phyloP scores from a whole-genome alignment of 1,140 invertebrate genomes.

The Aethina tumida region DNA sequence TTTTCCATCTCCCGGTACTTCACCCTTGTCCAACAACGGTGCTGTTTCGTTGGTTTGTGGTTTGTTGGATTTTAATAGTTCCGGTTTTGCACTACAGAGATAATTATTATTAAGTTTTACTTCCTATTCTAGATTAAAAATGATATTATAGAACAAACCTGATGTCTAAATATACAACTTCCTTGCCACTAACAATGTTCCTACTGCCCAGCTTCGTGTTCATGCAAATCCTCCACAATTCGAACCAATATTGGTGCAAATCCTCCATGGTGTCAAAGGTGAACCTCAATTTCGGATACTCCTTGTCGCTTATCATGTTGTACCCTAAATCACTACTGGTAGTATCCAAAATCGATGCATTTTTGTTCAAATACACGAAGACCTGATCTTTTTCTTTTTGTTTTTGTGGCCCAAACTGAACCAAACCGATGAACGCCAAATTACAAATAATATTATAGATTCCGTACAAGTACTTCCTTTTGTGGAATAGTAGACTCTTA shows the following conservation, averaged over 20 bases:
- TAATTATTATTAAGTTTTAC: too few relatives aligned
- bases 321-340: slow-evolving; percentile 51
- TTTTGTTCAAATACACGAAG: slow-evolving; percentile 60
- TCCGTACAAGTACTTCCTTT: slow-evolving; percentile 55
- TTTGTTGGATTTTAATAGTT: neutral
- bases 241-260: slow-evolving; percentile 63
- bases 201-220: slow-evolving; percentile 15
- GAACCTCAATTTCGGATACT: slow-evolving; percentile 46
- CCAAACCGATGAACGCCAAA: slow-evolving; percentile 56
- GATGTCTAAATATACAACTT: too few relatives aligned
- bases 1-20: slow-evolving; percentile 58
- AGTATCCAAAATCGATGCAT: slow-evolving; percentile 54
- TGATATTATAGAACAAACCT: neutral
- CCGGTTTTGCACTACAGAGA: too few relatives aligned
- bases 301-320: slow-evolving; percentile 47
- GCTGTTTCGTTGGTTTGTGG: neutral
- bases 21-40: slow-evolving; percentile 52
- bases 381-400: slow-evolving; percentile 61
- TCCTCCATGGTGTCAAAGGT: slow-evolving; percentile 44
- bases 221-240: slow-evolving; percentile 53
- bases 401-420: slow-evolving; percentile 59
- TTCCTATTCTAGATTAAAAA: too few relatives aligned
- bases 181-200: slow-evolving; percentile 8
- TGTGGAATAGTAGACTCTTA: slow-evolving; percentile 43
- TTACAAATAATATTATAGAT: slow-evolving; percentile 46